Evolutionary conservation across 2,797 vertebrate genomes (phyloP).

Genomic region (Parauchenoglanis ngamensis): DNA sequence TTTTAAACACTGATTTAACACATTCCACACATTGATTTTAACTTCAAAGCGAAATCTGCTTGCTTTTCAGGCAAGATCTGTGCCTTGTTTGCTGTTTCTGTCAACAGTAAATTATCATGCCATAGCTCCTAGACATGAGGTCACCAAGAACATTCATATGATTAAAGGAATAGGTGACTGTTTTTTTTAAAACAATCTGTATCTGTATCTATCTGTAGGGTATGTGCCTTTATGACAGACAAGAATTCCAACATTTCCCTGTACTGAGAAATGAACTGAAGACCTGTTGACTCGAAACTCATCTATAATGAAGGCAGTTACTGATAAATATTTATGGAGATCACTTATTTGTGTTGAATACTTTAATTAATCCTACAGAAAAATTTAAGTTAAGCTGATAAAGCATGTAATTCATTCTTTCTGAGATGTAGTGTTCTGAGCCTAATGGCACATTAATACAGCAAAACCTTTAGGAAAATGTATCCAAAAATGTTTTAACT

Average conservation of each 20-base stretch:
- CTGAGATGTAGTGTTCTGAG: background rate
- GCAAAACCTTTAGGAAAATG: background rate
- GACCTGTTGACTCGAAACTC: background rate
- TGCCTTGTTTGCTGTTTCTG: too few relatives aligned
- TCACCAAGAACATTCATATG: background rate
- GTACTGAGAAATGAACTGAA: background rate
- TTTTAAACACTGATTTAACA: slow-evolving; percentile 7
- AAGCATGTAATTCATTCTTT: background rate
- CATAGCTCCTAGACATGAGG: slow-evolving; percentile 1
- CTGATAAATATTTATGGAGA: background rate
- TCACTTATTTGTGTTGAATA: background rate
- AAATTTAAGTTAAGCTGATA: background rate
- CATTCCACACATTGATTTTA: background rate
- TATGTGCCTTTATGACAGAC: background rate
- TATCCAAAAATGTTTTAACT: background rate
- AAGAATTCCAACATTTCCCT: background rate
- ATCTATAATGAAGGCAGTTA: background rate
- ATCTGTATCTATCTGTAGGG: background rate
- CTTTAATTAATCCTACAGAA: background rate
- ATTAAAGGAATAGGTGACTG: background rate
- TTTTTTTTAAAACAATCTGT: background rate
- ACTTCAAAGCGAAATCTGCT: background rate
- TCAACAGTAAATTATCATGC: background rate
- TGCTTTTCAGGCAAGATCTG: background rate
- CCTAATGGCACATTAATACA: background rate